These are phyloP conservation scores for Siniperca chuatsi DNA, from an alignment of 2,113 vertebrate species.

Conservation along the genomic window DNA sequence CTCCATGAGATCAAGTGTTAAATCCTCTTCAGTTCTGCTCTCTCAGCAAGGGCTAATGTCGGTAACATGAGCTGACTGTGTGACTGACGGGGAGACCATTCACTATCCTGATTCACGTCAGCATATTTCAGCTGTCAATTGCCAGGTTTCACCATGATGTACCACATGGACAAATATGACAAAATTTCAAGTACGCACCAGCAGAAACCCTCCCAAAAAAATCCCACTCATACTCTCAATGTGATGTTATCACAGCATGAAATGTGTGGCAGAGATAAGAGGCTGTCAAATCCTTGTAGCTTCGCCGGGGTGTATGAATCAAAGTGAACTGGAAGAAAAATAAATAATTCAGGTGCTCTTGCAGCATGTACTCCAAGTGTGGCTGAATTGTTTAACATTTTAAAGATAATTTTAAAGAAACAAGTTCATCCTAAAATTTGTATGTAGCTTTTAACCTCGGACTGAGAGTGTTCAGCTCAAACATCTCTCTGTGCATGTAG, in stretches of 20 bases:
- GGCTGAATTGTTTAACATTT: slow-evolving; percentile 22
- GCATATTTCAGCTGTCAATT: slow-evolving; percentile 3
- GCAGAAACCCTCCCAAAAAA: neutral
- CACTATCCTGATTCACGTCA: slow-evolving; percentile 21
- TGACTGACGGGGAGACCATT: slow-evolving; percentile 29
- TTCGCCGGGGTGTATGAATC: slow-evolving; percentile 20
- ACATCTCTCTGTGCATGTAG: neutral
- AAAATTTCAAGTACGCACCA: slow-evolving; percentile 10
- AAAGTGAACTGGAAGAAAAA: slow-evolving; percentile 27
- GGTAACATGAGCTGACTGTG: slow-evolving; percentile 38
- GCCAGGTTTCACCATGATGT: slow-evolving; percentile 2
- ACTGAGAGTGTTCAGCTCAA: neutral
- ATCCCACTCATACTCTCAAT: neutral
- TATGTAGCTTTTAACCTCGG: neutral
- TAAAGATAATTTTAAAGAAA: neutral
- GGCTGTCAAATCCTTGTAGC: slow-evolving; percentile 22
- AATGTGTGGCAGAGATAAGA: slow-evolving; percentile 37
- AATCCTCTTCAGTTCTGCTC: slow-evolving; percentile 55
- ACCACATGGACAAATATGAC: slow-evolving; percentile 5
- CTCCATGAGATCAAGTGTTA: slow-evolving; percentile 56
- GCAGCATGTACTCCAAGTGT: neutral
- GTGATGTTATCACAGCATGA: slow-evolving; percentile 44
- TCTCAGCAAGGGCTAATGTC: slow-evolving; percentile 51
- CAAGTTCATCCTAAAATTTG: neutral
- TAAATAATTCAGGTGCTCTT: slow-evolving; percentile 39